Evolutionary conservation across 2,113 vertebrate genomes (phyloP), one percentile per base, ranked within the genome.

Genomic region (Casuarius casuarius): DNA sequence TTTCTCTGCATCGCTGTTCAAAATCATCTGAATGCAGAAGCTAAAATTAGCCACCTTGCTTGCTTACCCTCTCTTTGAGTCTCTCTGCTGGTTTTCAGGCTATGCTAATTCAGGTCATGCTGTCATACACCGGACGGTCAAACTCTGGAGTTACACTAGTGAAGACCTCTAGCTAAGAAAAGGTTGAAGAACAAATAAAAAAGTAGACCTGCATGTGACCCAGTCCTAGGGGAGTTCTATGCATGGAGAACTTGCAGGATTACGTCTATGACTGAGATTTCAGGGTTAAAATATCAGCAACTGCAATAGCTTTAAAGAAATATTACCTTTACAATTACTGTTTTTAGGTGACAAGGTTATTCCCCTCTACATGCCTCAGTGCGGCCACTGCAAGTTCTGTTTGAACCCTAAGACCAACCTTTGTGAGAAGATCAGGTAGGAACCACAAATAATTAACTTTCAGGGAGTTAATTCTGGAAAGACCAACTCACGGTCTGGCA

Each of bases 351-450:
- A 96, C 48, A 95, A 95, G 71, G 87, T 97, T 31, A 80, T 96
- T 61, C 59, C 71, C 35, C 21, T 90, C 5, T 40, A 68, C 25
- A 28, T 95, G 31, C 92, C 92, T 18, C 82, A 96, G 21, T 96
- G 92, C 22, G 74, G 89, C 49, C 58, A 97, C 73, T 95, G 89
- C 29, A 42, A 89, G 49, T 95, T 76, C 73, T 96, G 92, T 66
- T 84, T 95, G 38, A 79, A 84, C 58, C 91, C 92, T n/a, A 94
- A 88, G 68, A 94, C 92, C 44, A 95, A 95, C 65, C 23, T 96
- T 38, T 96, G 96, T 59, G 22, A 84, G 90, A 96, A 38, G 70
- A 93, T 90, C 77, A 93, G 95, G 95, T 92, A 93, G 77, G 52
- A 38, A 72, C 40, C 90, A 22, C 31, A 48, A 9, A 6, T 58